Evolutionary conservation across 2,888 invertebrate species (phyloP).

Genomic region (Mimas tiliae): DNA sequence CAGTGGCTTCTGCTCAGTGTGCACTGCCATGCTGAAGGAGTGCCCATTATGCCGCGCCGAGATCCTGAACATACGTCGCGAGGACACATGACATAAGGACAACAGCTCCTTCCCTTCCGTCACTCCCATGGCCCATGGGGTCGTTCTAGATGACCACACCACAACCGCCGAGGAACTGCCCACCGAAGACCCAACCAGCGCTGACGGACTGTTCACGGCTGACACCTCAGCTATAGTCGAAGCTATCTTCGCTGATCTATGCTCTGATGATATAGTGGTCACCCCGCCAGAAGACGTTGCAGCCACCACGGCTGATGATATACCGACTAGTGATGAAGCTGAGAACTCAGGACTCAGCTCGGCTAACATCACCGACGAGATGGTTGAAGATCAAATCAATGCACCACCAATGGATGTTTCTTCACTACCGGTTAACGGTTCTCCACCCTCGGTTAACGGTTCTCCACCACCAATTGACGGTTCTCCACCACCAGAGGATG

Average conservation of each 20-base stretch:
- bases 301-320: neutral
- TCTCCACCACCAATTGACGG: too few species aligned
- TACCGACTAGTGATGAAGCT: neutral
- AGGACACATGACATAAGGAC: constrained; percentile 49
- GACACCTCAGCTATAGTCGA: neutral
- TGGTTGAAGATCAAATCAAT: neutral
- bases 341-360: too few species aligned
- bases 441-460: too few species aligned
- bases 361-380: neutral
- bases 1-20: constrained; percentile 93
- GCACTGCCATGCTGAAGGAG: constrained; percentile 90
- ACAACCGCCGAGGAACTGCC: neutral
- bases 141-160: neutral
- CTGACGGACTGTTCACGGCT: neutral
- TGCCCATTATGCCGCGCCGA: constrained; percentile 93
- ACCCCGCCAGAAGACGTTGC: neutral
- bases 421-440: too few species aligned
- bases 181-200: neutral
- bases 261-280: neutral
- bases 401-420: too few species aligned
- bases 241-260: neutral
- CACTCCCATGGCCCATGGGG: neutral
- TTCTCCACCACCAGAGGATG: too few species aligned
- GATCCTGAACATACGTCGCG: constrained; percentile 53
- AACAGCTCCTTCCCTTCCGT: constrained; percentile 2